Evolutionary conservation across 2,113 vertebrate species (phyloP), one percentile per base, ranked within the genome.

Genomic region (Elachura formosa): DNA sequence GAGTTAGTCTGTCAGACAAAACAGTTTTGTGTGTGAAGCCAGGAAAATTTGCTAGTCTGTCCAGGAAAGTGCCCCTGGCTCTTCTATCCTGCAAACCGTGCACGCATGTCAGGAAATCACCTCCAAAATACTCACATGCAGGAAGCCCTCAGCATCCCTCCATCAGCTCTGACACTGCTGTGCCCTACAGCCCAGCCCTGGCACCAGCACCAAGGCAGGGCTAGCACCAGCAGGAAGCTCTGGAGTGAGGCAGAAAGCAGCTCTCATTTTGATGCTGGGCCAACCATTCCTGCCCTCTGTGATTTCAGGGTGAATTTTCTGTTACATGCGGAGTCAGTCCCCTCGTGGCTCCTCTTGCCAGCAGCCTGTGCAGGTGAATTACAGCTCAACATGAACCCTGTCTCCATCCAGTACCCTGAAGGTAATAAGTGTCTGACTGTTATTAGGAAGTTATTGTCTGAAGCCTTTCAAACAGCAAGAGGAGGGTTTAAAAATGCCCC

Each of bases 381-480:
- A 67, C 69, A 51, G 11, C 82, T 87, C 59, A 29, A n/a, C 59
- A 16, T 3, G 43, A 68, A 55, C 24, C 31, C 79, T 61, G 54
- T 66, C 10, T 26, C 84, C 69, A 40, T 28, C n/a, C 24, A 74
- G 43, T 10, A 75, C 34, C 54, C 71, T 61, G 48, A 66, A 87
- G 81, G 84, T 51, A 64, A 49, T 43, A 89, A 93, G 33, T 21
- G 33, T 55, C 76, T 81, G 76, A 18, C 62, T 71, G 52, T 77
- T 88, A 79, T 80, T 71, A 80, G 66, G 59, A 71, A 71, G 55
- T 83, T 81, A 76, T 75, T 62, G 79, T 63, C 64, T 75, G 66
- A 87, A 84, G 62, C 52, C 69, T 87, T 89, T 94, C 52, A 72
- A 76, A 69, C 63, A 46, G 21, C 51, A 73, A 92, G 95, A 89